A percentile compares a stretch with the other conserved stretches of the same genome.
Conservation (phyloP, 2,888 invertebrate species). For the Cecidostiba fungosa region DNA sequence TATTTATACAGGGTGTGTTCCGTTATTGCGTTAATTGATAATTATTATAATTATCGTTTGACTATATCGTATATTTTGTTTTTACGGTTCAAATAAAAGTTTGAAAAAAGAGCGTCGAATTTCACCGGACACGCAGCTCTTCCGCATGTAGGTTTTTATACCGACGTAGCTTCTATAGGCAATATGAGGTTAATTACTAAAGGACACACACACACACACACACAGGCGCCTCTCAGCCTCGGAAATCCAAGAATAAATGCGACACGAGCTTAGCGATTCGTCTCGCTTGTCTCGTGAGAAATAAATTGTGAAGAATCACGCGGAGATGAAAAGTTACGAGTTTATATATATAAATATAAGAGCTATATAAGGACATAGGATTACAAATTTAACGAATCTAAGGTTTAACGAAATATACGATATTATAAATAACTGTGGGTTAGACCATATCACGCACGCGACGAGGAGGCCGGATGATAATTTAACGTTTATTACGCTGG, state of each 20-base stretch:
- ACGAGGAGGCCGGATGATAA: constrained; percentile 2
- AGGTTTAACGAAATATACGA: constrained; percentile 59
- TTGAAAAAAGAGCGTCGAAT: constrained; percentile 57
- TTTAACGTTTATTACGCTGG: constrained; percentile 8
- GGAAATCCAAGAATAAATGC: background rate
- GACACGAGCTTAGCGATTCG: background rate
- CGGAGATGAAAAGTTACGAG: background rate
- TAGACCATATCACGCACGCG: constrained; percentile 76
- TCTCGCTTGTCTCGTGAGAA: background rate
- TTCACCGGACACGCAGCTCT: constrained; percentile 67
- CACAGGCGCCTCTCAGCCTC: background rate
- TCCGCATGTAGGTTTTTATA: constrained; percentile 75
- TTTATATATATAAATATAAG: constrained; percentile 38
- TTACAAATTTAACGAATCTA: constrained; percentile 53
- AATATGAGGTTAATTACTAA: constrained; percentile 69
- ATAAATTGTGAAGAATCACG: constrained; percentile 1
- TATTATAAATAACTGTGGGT: constrained; percentile 71
- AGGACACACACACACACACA: constrained; percentile 55
- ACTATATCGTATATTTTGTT: too few relatives aligned
- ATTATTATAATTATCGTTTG: too few relatives aligned
- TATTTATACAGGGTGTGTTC: too few relatives aligned
- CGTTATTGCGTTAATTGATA: too few relatives aligned
- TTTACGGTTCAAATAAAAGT: too few relatives aligned
- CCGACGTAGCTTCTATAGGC: constrained; percentile 74
- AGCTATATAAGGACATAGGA: constrained; percentile 27